Percentiles rank a stretch among this genome's conserved stretches.
These are phyloP conservation scores for Microplitis demolitor DNA, from an alignment of 1,140 invertebrate genomes.

Conservation along the genomic window DNA sequence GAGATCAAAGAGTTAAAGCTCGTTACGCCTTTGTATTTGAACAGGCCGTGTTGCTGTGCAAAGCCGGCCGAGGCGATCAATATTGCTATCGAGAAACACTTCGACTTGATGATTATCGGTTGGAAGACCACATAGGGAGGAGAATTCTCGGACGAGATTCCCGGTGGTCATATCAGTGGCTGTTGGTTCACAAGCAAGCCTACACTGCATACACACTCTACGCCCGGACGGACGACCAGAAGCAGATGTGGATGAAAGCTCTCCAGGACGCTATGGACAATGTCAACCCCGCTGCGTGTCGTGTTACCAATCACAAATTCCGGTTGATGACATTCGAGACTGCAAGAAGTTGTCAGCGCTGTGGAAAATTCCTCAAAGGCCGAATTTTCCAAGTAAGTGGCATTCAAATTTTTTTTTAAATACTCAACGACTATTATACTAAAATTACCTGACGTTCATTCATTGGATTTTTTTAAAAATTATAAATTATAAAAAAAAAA, in stretches of 20 bases:
- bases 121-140: slow-evolving; percentile 77
- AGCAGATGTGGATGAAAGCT: slow-evolving; percentile 90
- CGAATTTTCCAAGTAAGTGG: slow-evolving; percentile 76
- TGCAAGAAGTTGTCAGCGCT: slow-evolving; percentile 80
- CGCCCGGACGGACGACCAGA: slow-evolving; percentile 85
- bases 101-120: slow-evolving; percentile 81
- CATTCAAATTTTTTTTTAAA: background rate
- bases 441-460: background rate
- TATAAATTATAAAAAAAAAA: no score
- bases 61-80: slow-evolving; percentile 85
- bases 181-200: slow-evolving; percentile 81
- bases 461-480: no score
- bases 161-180: slow-evolving; percentile 81
- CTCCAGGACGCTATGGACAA: slow-evolving; percentile 93
- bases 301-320: slow-evolving; percentile 84
- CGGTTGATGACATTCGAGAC: slow-evolving; percentile 85
- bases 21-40: slow-evolving; percentile 97
- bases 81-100: slow-evolving; percentile 90
- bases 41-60: slow-evolving; percentile 94
- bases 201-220: slow-evolving; percentile 87
- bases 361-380: slow-evolving; percentile 88
- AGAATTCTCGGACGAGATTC: slow-evolving; percentile 70
- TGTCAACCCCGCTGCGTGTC: slow-evolving; percentile 78
- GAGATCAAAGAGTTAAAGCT: slow-evolving; percentile 82
- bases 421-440: no score